Base-by-base conservation (phyloP, 2,113 vertebrate genomes). In the Jacana jacana region DNA sequence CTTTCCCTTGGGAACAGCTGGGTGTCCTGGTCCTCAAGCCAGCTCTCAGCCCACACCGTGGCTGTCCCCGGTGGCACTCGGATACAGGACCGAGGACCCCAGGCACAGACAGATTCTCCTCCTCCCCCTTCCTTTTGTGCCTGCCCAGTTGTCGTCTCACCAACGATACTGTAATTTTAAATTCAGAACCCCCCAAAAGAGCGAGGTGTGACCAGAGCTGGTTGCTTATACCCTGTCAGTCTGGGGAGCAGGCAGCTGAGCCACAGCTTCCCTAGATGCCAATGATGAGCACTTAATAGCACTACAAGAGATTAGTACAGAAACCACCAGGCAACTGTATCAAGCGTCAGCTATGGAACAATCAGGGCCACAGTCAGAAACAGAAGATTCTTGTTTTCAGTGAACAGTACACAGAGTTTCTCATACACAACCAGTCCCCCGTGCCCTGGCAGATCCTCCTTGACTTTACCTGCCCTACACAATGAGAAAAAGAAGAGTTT, bases 21-120 rank as follows among this genome's bases (percentile, higher is more conserved):
- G 28, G 13, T 4, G 17, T 1, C 1, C 20, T 24, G 1, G 31
- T 6, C 35, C 23, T 4, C 1, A 1, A 4, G 52, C 13, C 73
- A n/a, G 57, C 31, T 40, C 66, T 35, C 52, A 55, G 19, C 35
- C 60, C 16, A 35, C 0, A 2, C 58, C 3, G 5, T 2, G 0
- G 19, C 83, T 27, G 63, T 60, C 25, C 58, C 33, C 4, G 42
- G 33, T 0, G 0, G 63, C 13, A 40, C 35, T 39, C 20, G 3
- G 20, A 73, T 24, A 20, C 23, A 64, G 46, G 69, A 40, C 37
- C 44, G 25, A 76, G 48, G 39, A 79, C 52, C 44, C 60, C 4
- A 2, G 31, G 35, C 86, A 76, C 44, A 63, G 31, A 79, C 30
- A 42, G 48, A 30, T 44, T 27, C 39, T 49, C 37, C 44, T 60